Base-by-base conservation (phyloP, 2,888 invertebrate genomes). In the Eupeodes latifasciatus region DNA sequence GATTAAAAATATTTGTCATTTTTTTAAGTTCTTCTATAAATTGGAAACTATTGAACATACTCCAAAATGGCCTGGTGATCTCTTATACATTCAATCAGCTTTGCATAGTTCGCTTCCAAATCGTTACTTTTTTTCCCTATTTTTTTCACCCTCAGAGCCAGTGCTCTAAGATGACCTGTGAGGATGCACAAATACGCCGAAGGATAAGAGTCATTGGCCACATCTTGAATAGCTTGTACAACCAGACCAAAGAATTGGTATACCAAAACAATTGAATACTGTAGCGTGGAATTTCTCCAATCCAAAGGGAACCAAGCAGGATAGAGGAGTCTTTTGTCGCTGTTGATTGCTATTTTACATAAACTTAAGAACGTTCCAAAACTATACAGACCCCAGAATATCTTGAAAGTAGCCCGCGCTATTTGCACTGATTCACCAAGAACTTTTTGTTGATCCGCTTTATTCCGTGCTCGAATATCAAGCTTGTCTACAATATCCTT, bases 191-290 rank as follows among this genome's bases (percentile, higher is more conserved):
- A 85, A 87, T 91, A 92, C 0, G 92, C 91, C 0, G 92, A 91
- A 19, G 92, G 93, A 89, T 92, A 93, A 0, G 93, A 92, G 79
- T 93, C 92, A 75, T 90, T 92, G n/a, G 91, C 92, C 11, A 91
- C 92, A 81, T 92, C 90, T 88, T 93, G 92, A 44, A 92, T 27
- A 0, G 92, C 92, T 79, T 93, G 93, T 0, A 93, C 89, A 12
- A 90, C 74, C 12, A 93, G 49, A 0, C 91, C 92, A 44, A 92
- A 89, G 14, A 92, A 62, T 81, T 93, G 93, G 84, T 93, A 92
- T 0, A 61, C 16, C 71, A 88, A 90, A 9, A 91, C 91, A 5
- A 90, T 14, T 0, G 36, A 6, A 84, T 91, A 93, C 4, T 89
- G 85, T 0, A n/a, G 0, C 14, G 75, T 44, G 9, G 92, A 92